Evolutionary conservation across 2,113 vertebrate species (phyloP), one percentile per base, ranked within the genome.

Genomic region (Corythoichthys haematopterus): DNA sequence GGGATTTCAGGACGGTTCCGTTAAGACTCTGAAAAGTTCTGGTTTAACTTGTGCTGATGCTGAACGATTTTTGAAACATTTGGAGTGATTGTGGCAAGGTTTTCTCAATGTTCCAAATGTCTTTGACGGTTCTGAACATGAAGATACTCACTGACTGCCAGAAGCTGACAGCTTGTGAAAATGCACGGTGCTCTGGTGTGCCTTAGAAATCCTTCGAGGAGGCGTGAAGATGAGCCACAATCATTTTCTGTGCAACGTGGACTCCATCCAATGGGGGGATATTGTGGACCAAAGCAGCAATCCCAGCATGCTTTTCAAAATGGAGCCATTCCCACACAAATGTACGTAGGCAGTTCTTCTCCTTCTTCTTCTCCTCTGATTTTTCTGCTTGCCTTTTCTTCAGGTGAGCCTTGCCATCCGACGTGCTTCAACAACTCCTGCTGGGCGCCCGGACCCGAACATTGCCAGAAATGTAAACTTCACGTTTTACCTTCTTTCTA

Each of bases 381-480:
- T 43, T 28, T 28, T 55, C 12, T 9, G 12, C 5, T 3, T 13
- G 15, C 9, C 40, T 75, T 66, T 70, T 51, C 70, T 91, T 36
- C 81, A 98, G 97, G 95, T 89, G 84, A 86, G 1, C 87, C 80
- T 57, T 98, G 97, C 75, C 91, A 97, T 67, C 68, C 88, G 0
- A 60, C 82, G n/a, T 96, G 95, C 78, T 84, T 89, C 35, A 91
- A 93, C 59, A 90, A 90, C 16, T 90, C 94, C 0, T 98, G 97
- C 75, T 98, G 97, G 97, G 92, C 92, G 0, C 64, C 91, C 0
- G 96, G 94, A 13, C 84, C 88, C 43, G 85, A 92, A 38, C 93
- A 96, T 80, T 98, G 96, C 77, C 96, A 98, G 84, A 95, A 71
- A 78, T 11, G 96, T 98, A 92, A 94, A 51, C 52, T 56, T 35